Conservation (phyloP, 2,888 invertebrate species). For the Bedellia somnulentella region DNA sequence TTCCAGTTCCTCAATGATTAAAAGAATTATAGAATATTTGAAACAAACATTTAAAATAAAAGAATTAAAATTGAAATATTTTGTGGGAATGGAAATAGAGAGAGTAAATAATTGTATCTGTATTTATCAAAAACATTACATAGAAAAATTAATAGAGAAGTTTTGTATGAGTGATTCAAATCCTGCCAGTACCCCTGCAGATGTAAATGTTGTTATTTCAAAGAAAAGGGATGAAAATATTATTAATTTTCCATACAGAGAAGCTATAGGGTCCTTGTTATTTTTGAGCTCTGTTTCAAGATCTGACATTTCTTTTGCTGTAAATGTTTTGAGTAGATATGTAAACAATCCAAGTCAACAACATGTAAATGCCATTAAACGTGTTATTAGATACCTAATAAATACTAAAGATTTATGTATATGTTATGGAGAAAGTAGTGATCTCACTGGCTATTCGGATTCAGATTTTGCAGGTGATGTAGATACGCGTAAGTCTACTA, state of each 20-base stretch:
- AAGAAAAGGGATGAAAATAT: slow-evolving; percentile 6
- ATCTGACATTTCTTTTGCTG: slow-evolving; percentile 10
- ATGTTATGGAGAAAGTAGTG: slow-evolving; percentile 9
- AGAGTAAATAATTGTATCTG: no score
- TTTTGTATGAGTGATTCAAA: no score
- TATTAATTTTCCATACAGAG: slow-evolving; percentile 10
- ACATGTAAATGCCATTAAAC: slow-evolving; percentile 13
- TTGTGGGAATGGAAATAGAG: no score
- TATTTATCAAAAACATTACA: background rate
- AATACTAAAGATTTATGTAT: no score
- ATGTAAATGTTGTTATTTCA: background rate
- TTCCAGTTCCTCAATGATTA: no score
- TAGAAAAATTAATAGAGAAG: background rate
- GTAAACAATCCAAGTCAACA: slow-evolving; percentile 11
- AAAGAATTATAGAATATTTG: no score
- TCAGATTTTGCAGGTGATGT: slow-evolving; percentile 15
- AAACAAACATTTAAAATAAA: slow-evolving; percentile 1
- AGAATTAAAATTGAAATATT: background rate
- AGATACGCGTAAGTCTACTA: slow-evolving; percentile 14
- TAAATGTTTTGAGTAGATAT: slow-evolving; percentile 13
- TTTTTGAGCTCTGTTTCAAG: slow-evolving; percentile 12
- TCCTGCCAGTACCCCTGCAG: background rate
- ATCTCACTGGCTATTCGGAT: slow-evolving; percentile 14
- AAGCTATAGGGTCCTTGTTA: slow-evolving; percentile 13
- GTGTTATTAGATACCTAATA: slow-evolving; percentile 13